These are phyloP conservation scores for Scolopax mira DNA, from an alignment of 2,113 vertebrate genomes.

Conservation along the genomic window DNA sequence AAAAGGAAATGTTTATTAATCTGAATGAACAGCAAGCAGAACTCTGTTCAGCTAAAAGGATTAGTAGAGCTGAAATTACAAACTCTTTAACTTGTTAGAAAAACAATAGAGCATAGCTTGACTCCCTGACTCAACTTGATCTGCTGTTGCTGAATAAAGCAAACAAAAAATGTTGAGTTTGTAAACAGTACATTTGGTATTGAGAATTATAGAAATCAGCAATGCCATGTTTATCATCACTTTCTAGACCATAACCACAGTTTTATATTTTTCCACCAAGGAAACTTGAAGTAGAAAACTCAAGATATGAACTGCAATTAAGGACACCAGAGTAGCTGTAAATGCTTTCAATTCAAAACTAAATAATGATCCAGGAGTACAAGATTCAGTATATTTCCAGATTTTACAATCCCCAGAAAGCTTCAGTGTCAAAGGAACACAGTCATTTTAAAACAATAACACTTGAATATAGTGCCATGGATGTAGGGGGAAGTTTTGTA, in stretches of 20 bases:
- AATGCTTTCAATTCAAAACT: neutral
- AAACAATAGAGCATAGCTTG: neutral
- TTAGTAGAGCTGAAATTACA: constrained; percentile 9
- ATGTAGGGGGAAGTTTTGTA: neutral
- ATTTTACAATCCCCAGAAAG: neutral
- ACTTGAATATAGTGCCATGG: neutral
- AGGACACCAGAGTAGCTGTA: neutral
- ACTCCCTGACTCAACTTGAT: neutral
- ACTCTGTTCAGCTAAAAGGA: neutral
- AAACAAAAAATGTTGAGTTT: neutral
- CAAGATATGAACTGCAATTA: neutral
- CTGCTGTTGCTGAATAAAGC: neutral
- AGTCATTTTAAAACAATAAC: neutral
- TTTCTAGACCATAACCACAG: neutral
- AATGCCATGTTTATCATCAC: neutral
- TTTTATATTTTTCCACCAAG: neutral
- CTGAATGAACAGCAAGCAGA: constrained; percentile 15
- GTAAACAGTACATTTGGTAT: constrained; percentile 1
- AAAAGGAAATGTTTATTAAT: neutral
- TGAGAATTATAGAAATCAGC: neutral
- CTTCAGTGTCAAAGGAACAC: neutral
- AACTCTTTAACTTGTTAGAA: neutral
- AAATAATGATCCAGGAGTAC: neutral
- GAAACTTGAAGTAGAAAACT: neutral
- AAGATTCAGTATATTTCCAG: neutral